These are phyloP conservation scores for Magallana gigas DNA, from an alignment of 1,140 invertebrate species.

Conservation along the genomic window DNA sequence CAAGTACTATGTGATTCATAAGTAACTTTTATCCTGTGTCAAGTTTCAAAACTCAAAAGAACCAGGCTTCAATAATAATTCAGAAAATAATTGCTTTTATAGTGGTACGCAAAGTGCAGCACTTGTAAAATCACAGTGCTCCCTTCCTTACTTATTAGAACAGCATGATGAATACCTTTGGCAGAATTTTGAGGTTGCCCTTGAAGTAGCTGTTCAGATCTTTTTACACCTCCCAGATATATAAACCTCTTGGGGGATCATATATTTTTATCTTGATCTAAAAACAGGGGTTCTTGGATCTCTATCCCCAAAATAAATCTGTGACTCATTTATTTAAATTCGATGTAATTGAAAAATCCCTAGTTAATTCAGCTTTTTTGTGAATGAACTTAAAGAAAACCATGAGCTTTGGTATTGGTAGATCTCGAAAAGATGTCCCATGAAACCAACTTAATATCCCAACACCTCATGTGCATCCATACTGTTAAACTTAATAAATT, in stretches of 20 bases:
- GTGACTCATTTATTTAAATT: slow-evolving; percentile 19
- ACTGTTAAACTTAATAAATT: too few species aligned
- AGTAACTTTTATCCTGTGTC: slow-evolving; percentile 11
- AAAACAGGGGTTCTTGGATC: neutral
- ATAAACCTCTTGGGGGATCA: slow-evolving; percentile 5
- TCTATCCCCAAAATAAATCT: slow-evolving; percentile 3
- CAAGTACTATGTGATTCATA: neutral
- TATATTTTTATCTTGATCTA: slow-evolving; percentile 15
- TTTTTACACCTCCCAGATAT: slow-evolving; percentile 19
- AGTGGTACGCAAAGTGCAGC: neutral
- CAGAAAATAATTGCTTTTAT: slow-evolving; percentile 6
- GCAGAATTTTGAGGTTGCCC: slow-evolving; percentile 4
- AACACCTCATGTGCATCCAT: too few species aligned
- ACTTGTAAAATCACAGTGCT: neutral
- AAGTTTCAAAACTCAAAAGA: neutral
- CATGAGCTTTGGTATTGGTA: too few species aligned
- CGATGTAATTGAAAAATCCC: neutral
- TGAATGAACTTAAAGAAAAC: too few species aligned
- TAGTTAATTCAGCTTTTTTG: too few species aligned
- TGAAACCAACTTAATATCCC: too few species aligned
- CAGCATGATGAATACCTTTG: slow-evolving; percentile 26
- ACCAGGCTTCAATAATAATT: neutral
- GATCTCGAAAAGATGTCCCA: too few species aligned
- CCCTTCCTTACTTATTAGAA: slow-evolving; percentile 9
- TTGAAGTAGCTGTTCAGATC: slow-evolving; percentile 16